A percentile compares a stretch with the other conserved stretches of the same genome.
These are phyloP conservation scores for Lithophane socia DNA, from an alignment of 2,888 invertebrate genomes.

Conservation along the genomic window DNA sequence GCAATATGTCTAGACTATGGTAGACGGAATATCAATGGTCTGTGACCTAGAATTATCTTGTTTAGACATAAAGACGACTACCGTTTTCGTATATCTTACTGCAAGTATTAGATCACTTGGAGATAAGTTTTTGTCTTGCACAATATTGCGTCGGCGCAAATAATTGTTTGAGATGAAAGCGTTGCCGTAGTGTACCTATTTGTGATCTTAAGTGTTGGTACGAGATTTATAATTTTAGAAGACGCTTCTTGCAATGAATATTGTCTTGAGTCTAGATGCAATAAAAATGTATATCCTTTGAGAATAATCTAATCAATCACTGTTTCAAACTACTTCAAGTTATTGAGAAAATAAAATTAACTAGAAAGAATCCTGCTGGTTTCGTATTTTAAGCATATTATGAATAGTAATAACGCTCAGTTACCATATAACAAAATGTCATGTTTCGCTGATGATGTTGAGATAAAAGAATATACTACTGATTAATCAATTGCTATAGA, in stretches of 20 bases:
- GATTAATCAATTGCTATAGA: background rate
- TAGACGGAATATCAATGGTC: slow-evolving; percentile 87
- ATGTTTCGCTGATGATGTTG: background rate
- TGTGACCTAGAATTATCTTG: slow-evolving; percentile 88
- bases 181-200: slow-evolving; percentile 3
- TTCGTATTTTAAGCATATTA: background rate
- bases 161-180: slow-evolving; percentile 22
- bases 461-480: slow-evolving; percentile 6
- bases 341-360: background rate
- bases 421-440: slow-evolving; percentile 2
- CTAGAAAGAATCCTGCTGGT: background rate
- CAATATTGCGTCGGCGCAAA: slow-evolving; percentile 19
- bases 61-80: slow-evolving; percentile 71
- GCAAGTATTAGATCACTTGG: slow-evolving; percentile 52
- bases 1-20: slow-evolving; percentile 89
- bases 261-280: background rate
- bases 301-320: background rate
- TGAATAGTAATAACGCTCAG: slow-evolving; percentile 9
- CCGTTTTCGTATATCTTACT: slow-evolving; percentile 59
- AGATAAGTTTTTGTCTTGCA: slow-evolving; percentile 41
- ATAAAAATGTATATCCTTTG: background rate
- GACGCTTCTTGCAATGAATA: slow-evolving; percentile 5
- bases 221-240: slow-evolving; percentile 22
- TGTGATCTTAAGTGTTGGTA: slow-evolving; percentile 2
- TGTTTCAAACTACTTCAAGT: background rate